Base-by-base conservation (phyloP, 2,113 vertebrate genomes). In the Propithecus coquereli region DNA sequence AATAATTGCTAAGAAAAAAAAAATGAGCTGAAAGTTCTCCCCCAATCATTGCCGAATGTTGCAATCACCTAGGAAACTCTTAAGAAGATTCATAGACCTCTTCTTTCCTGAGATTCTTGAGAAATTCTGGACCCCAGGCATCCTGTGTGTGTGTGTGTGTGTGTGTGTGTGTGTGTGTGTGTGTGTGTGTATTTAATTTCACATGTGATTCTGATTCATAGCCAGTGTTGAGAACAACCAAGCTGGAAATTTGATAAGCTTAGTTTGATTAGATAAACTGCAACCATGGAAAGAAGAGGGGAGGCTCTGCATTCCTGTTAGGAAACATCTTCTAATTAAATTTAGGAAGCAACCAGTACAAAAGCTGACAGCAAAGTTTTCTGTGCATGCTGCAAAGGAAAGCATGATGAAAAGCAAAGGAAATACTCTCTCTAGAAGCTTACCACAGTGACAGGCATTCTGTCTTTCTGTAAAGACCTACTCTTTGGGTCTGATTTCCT, bases 291-390 rank as follows among this genome's bases (percentile, higher is more conserved):
- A 87, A 76, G 66, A 90, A 92, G 73, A 61, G 22, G 30, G 47
- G 25, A 91, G 83, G 27, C 45, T 94, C 50, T 96, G 83, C 34
- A 86, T 71, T 79, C 14, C 2, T 37, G 23, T 74, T 70, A 93
- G 43, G 71, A 94, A 96, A 61, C 17, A 82, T 66, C 34, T 84
- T 93, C 45, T 87, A 87, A 92, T 92, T 73, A 47, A 80, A 66
- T 95, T 47, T 79, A 70, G 57, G 74, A 87, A 91, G 57, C 70
- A 74, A 9, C n/a, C 43, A 68, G 66, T 90, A 34, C 6, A 68
- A 76, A 79, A 92, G 13, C 70, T 81, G 71, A 82, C 66, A 88
- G 52, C 61, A 82, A 27, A 76, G 37, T 34, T 91, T 85, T 68
- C 59, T 76, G 5, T 71, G 47, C 27, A 30, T 2, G 10, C 22